Evolutionary conservation across 2,797 vertebrate genomes (phyloP).

Genomic region (Lemur catta): DNA sequence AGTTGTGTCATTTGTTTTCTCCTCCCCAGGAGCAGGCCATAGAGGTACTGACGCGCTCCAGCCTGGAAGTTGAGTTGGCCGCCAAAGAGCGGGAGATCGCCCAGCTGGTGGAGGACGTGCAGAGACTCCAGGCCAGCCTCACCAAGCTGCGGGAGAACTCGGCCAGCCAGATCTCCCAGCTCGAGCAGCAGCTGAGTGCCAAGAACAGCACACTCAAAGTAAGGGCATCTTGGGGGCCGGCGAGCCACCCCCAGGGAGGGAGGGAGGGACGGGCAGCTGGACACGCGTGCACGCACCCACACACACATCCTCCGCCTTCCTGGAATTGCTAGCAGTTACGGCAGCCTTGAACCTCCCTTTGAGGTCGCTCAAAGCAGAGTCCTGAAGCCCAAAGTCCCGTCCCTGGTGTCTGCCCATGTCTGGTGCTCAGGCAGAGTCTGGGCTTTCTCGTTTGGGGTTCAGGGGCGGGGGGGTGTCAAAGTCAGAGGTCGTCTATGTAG

Average conservation of each 20-base stretch:
- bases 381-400: conserved; percentile 46
- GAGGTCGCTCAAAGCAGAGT: neutral
- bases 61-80: conserved; percentile 95
- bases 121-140: conserved; percentile 98
- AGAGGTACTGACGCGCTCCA: conserved; percentile 91
- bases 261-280: neutral
- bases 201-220: conserved; percentile 95
- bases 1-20: conserved; percentile 45
- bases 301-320: accelerated
- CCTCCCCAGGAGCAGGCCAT: conserved; percentile 88
- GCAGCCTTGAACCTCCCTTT: neutral
- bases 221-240: conserved; percentile 20
- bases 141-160: conserved; percentile 96
- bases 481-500: neutral
- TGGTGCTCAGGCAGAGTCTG: neutral
- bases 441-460: neutral
- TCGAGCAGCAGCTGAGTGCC: conserved; percentile 95
- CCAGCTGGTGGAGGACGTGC: conserved; percentile 97
- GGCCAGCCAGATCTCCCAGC: conserved; percentile 94
- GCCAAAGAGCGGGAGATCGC: conserved; percentile 96
- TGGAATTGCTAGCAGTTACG: accelerated
- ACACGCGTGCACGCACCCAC: accelerated
- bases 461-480: accelerated
- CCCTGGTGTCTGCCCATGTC: conserved; percentile 30
- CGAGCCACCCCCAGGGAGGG: neutral